Conservation (phyloP, 2,113 vertebrate species). For the Anoplopoma fimbria region DNA sequence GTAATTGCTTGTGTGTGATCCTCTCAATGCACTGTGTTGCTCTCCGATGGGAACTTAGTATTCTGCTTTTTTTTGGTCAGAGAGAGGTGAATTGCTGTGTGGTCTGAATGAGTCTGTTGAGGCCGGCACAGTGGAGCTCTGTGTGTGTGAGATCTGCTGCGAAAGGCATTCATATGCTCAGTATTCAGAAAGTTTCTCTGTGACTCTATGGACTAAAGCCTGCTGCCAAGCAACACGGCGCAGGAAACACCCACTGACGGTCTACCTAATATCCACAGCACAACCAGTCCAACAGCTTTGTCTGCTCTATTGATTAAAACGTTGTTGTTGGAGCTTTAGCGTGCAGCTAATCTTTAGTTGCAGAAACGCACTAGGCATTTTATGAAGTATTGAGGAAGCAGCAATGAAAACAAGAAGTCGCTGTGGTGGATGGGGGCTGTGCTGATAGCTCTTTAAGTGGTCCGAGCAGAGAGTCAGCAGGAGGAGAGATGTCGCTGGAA, state of each 20-base stretch:
- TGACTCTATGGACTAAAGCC: slow-evolving; percentile 44
- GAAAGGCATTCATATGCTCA: slow-evolving; percentile 71
- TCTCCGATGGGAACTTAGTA: slow-evolving; percentile 34
- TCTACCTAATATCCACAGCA: slow-evolving; percentile 44
- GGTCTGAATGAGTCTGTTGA: slow-evolving; percentile 73
- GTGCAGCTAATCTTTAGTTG: slow-evolving; percentile 17
- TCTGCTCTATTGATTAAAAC: slow-evolving; percentile 28
- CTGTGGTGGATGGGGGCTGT: slow-evolving; percentile 12
- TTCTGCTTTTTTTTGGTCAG: slow-evolving; percentile 47
- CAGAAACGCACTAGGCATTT: slow-evolving; percentile 17
- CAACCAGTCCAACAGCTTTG: slow-evolving; percentile 24
- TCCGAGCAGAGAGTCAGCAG: slow-evolving; percentile 40
- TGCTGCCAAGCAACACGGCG: slow-evolving; percentile 61
- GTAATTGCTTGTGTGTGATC: not conserved
- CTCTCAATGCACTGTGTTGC: slow-evolving; percentile 7
- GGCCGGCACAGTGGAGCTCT: slow-evolving; percentile 68
- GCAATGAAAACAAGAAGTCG: slow-evolving; percentile 42
- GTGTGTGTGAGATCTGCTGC: slow-evolving; percentile 61
- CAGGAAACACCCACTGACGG: slow-evolving; percentile 58
- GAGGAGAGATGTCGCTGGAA: slow-evolving; percentile 10
- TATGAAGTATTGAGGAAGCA: slow-evolving; percentile 15
- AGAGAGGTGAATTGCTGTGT: slow-evolving; percentile 57
- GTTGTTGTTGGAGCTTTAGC: slow-evolving; percentile 28
- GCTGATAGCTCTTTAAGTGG: slow-evolving; percentile 51
- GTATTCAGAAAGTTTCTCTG: slow-evolving; percentile 72